A percentile compares a stretch with the other conserved stretches of the same genome.
Evolutionary conservation across 2,888 invertebrate genomes (phyloP).

Genomic region (Atherix ibis): DNA sequence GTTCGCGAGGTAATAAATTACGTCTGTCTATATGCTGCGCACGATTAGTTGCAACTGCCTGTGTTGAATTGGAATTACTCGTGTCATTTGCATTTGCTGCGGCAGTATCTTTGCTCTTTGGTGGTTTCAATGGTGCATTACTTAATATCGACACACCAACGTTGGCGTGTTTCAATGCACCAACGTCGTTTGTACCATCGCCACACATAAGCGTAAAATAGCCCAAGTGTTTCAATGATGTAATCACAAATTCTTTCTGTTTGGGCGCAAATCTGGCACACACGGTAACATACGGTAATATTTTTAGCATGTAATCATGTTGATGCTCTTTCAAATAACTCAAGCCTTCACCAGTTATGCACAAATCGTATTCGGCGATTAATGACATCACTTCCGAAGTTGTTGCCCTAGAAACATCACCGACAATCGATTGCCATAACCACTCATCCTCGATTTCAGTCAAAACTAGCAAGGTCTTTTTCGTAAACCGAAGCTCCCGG

Average conservation of each 20-base stretch:
- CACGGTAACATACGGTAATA: constrained; percentile 77
- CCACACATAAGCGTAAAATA: constrained; percentile 96
- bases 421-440: constrained; percentile 67
- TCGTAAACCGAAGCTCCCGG: constrained; percentile 76
- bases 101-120: constrained; percentile 17
- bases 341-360: constrained; percentile 87
- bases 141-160: constrained; percentile 86
- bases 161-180: constrained; percentile 95
- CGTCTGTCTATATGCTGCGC: constrained; percentile 14
- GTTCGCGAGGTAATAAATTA: constrained; percentile 23
- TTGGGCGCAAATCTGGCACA: constrained; percentile 97
- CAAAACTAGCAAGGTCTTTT: constrained; percentile 52
- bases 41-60: constrained; percentile 11
- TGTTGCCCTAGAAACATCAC: constrained; percentile 28
- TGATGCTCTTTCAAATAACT: constrained; percentile 49
- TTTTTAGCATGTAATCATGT: constrained; percentile 43
- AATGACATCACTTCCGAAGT: constrained; percentile 36
- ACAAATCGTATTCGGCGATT: constrained; percentile 67
- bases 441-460: constrained; percentile 39
- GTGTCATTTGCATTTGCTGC: constrained; percentile 6
- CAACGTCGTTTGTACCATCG: constrained; percentile 99
- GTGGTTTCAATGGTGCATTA: constrained; percentile 51
- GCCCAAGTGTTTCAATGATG: constrained; percentile 68
- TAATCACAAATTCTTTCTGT: constrained; percentile 92
- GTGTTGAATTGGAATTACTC: no score